Conservation (phyloP, 53 echinoderm and acorn worm genomes). For the Henricia sp. region DNA sequence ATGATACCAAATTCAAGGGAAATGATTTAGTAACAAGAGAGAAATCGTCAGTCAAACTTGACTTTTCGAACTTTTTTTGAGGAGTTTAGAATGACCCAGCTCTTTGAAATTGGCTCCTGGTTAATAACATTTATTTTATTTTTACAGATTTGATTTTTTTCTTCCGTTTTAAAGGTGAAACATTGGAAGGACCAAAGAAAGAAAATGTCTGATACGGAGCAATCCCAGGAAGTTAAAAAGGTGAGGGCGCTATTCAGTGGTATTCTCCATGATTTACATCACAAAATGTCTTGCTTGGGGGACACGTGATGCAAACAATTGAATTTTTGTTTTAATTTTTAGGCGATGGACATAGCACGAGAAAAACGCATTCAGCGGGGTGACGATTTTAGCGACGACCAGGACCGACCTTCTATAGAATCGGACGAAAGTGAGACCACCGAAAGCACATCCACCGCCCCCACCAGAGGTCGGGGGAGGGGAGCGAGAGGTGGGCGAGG, state of each 20-base stretch:
- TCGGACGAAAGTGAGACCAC: slow-evolving; percentile 41
- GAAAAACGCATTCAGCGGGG: slow-evolving; percentile 67
- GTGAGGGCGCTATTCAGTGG: slow-evolving; percentile 45
- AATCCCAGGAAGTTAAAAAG: slow-evolving; percentile 70
- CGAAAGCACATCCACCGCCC: neutral
- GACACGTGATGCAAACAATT: neutral
- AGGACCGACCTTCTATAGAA: slow-evolving; percentile 22
- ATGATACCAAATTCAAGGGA: too few relatives aligned
- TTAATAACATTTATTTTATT: too few relatives aligned
- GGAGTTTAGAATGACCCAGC: too few relatives aligned
- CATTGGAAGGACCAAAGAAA: slow-evolving; percentile 79
- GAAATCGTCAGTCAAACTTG: too few relatives aligned
- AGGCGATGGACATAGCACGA: slow-evolving; percentile 76
- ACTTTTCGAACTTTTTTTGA: too few relatives aligned
- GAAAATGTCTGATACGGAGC: slow-evolving; percentile 74
- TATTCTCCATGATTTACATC: neutral
- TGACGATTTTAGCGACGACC: slow-evolving; percentile 52
- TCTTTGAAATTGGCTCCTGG: too few relatives aligned
- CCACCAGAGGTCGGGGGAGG: neutral
- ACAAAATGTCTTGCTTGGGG: neutral
- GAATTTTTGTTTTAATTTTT: slow-evolving; percentile 1
- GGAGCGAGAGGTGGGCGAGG: neutral
- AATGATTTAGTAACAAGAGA: too few relatives aligned
- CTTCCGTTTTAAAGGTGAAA: slow-evolving; percentile 59
- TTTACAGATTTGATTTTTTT: neutral